Percentiles rank a stretch among this genome's conserved stretches.
These are phyloP conservation scores for Drosophila hamatofila DNA, from an alignment of 2,888 invertebrate species.

Conservation along the genomic window DNA sequence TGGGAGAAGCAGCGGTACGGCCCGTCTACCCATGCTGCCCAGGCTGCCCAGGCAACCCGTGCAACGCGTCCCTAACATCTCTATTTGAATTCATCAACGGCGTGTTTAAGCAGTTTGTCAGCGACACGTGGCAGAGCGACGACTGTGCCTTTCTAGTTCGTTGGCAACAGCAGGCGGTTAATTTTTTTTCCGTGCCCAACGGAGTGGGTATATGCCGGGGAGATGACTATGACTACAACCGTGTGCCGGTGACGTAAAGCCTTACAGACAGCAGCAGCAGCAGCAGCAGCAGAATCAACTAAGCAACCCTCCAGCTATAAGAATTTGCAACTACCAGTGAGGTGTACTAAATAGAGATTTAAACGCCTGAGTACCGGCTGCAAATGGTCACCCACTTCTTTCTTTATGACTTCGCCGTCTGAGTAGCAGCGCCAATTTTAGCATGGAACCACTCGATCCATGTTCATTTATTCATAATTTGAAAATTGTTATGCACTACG, in stretches of 20 bases:
- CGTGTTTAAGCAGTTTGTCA: conserved; percentile 81
- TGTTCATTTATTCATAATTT: not conserved
- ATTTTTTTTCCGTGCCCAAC: conserved; percentile 24
- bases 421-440: conserved; percentile 43
- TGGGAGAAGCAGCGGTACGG: conserved; percentile 11
- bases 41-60: conserved; percentile 20
- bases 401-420: conserved; percentile 43
- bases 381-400: conserved; percentile 40
- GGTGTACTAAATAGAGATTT: conserved; percentile 83
- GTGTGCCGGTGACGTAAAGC: conserved; percentile 63
- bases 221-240: not conserved
- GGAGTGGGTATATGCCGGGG: conserved; percentile 25
- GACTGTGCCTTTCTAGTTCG: conserved; percentile 71
- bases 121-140: conserved; percentile 70
- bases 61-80: conserved; percentile 40
- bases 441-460: conserved; percentile 25
- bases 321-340: conserved; percentile 28
- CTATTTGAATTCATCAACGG: conserved; percentile 74
- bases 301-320: conserved; percentile 35
- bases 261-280: conserved; percentile 41
- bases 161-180: conserved; percentile 75
- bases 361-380: conserved; percentile 67
- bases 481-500: not conserved
- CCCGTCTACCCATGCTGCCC: not conserved
- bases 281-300: conserved; percentile 5